Evolutionary conservation across 2,888 invertebrate genomes (phyloP).

Genomic region (Epinotia nisella): DNA sequence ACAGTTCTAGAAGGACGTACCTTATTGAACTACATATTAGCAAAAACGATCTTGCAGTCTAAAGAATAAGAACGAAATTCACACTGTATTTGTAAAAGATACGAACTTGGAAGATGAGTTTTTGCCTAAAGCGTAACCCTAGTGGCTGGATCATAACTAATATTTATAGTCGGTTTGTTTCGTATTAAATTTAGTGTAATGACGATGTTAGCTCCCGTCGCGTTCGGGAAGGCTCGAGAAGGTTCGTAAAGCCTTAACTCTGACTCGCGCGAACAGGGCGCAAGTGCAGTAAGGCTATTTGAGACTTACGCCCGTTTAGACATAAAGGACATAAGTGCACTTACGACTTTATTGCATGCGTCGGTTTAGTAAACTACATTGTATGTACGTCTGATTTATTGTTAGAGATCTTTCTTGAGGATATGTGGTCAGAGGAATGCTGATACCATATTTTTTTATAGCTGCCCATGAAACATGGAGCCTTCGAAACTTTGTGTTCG

Average conservation of each 20-base stretch:
- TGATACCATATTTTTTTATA: constrained; percentile 16
- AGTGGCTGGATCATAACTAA: constrained; percentile 73
- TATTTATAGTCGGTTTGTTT: constrained; percentile 74
- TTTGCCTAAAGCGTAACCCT: constrained; percentile 68
- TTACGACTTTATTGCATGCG: background rate
- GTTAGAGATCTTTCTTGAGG: constrained; percentile 47
- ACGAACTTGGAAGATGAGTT: constrained; percentile 47
- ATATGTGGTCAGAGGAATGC: constrained; percentile 16
- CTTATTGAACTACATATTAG: background rate
- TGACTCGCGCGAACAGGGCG: background rate
- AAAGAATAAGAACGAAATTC: background rate
- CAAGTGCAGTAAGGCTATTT: background rate
- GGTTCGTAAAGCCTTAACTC: constrained; percentile 36
- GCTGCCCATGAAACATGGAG: constrained; percentile 1
- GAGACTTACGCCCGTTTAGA: background rate
- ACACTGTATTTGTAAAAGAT: background rate
- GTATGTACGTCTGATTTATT: constrained; percentile 55
- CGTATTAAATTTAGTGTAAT: constrained; percentile 75
- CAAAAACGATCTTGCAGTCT: background rate
- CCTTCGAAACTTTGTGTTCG: constrained; percentile 25
- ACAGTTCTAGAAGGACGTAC: constrained; percentile 1
- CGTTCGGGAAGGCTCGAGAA: constrained; percentile 28
- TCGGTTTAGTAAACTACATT: constrained; percentile 47
- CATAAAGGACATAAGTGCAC: background rate
- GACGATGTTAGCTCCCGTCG: constrained; percentile 56